Conservation (phyloP, 23 tunicate species). For the Ciona savignyi region DNA sequence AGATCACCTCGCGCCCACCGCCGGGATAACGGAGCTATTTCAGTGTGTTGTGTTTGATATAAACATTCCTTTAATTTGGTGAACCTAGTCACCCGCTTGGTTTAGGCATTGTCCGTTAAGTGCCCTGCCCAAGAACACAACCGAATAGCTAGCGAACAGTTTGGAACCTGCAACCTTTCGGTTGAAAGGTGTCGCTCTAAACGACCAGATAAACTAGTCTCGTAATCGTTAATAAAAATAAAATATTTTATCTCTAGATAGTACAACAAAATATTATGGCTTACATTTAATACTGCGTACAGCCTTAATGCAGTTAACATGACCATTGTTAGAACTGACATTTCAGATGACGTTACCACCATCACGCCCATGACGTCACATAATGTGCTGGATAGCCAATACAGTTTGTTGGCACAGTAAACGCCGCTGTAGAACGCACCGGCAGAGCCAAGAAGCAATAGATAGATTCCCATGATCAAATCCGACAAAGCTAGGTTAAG, state of each 20-base stretch:
- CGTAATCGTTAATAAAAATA: too few species aligned
- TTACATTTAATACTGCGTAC: constrained; percentile 41
- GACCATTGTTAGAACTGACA: constrained; percentile 48
- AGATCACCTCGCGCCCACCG: too few species aligned
- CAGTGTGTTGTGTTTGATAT: too few species aligned
- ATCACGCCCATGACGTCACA: constrained; percentile 35
- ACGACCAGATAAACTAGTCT: too few species aligned
- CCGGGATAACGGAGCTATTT: too few species aligned
- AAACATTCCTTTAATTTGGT: too few species aligned
- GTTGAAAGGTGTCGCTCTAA: too few species aligned
- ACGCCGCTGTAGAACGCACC: constrained; percentile 32
- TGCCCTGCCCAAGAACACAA: neutral
- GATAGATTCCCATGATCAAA: constrained; percentile 44
- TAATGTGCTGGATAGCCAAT: constrained; percentile 23
- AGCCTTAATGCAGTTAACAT: constrained; percentile 38
- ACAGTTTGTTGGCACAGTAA: constrained; percentile 37
- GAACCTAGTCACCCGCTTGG: neutral
- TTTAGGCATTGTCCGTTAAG: neutral
- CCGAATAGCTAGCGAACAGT: too few species aligned
- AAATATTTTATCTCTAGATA: too few species aligned
- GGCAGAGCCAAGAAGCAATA: constrained; percentile 22
- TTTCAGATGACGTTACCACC: constrained; percentile 44
- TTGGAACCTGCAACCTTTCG: too few species aligned
- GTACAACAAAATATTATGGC: neutral
- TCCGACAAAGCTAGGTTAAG: constrained; percentile 46